phyloP scores from a whole-genome alignment of 2,113 vertebrate species.

The Tonatia bakeri region DNA sequence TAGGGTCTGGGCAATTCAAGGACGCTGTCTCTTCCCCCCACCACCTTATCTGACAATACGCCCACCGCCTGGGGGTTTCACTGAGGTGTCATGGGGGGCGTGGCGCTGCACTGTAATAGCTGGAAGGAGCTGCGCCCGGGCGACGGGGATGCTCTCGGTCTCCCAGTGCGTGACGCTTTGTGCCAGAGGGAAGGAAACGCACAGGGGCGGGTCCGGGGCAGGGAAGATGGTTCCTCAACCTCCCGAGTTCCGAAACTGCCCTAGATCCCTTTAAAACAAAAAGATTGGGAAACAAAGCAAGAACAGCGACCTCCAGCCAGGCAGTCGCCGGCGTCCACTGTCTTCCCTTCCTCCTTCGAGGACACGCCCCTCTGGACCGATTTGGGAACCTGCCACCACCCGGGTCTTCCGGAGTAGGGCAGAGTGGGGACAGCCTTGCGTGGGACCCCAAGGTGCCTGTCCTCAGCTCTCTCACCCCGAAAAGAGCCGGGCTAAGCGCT shows the following conservation, averaged over 20 bases:
- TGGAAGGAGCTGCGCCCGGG: background rate
- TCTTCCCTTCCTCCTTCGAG: background rate
- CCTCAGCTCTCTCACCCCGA: background rate
- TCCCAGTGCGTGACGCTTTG: background rate
- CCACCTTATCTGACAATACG: background rate
- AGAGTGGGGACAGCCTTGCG: background rate
- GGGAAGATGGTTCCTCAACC: background rate
- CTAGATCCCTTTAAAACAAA: background rate
- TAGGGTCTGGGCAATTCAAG: background rate
- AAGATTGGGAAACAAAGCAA: background rate
- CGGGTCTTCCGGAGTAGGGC: background rate
- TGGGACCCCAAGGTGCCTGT: background rate
- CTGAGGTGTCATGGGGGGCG: background rate
- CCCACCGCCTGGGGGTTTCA: background rate
- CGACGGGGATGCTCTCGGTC: background rate
- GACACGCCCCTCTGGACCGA: constrained; percentile 59
- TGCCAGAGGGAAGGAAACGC: background rate
- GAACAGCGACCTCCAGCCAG: background rate
- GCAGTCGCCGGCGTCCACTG: background rate
- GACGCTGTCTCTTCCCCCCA: background rate
- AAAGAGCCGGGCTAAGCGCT: background rate
- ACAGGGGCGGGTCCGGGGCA: too few relatives aligned
- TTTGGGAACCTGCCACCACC: background rate
- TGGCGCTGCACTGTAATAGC: fast-evolving
- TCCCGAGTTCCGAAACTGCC: background rate